These are phyloP conservation scores for Hippocampus comes DNA, from an alignment of 2,113 vertebrate genomes.

Conservation along the genomic window DNA sequence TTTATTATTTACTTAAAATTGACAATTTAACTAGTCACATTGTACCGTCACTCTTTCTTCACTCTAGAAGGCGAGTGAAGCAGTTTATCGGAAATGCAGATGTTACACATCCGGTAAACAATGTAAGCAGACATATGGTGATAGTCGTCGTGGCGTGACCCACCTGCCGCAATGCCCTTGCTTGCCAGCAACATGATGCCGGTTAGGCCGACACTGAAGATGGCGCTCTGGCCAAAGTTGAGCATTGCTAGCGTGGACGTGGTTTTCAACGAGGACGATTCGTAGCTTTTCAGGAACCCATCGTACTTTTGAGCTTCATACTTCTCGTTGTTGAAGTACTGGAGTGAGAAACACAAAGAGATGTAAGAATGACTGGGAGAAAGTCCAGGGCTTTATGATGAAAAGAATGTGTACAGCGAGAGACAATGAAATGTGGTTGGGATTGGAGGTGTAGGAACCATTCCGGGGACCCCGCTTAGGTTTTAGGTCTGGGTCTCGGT, in stretches of 20 bases:
- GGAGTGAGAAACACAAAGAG: constrained; percentile 15
- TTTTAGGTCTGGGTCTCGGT: constrained; percentile 34
- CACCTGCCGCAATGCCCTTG: constrained; percentile 91
- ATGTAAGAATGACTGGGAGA: constrained; percentile 16
- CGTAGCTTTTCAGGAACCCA: constrained; percentile 86
- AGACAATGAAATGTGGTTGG: constrained; percentile 35
- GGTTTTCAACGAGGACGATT: constrained; percentile 90
- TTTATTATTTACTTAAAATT: no score
- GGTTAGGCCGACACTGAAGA: constrained; percentile 91
- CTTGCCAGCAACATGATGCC: constrained; percentile 92
- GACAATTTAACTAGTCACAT: no score
- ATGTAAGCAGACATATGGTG: not conserved
- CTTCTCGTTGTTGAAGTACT: constrained; percentile 99
- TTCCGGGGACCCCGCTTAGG: no score
- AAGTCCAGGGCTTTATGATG: constrained; percentile 21
- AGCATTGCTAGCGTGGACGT: constrained; percentile 90
- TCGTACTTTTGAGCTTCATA: constrained; percentile 94
- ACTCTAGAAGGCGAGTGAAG: not conserved
- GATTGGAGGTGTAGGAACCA: constrained; percentile 48
- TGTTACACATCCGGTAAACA: not conserved
- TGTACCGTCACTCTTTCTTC: no score
- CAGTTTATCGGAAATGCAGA: not conserved
- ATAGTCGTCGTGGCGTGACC: constrained; percentile 13
- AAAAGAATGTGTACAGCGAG: constrained; percentile 12
- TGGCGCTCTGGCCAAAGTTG: constrained; percentile 93